Evolutionary conservation across 2,113 vertebrate genomes (phyloP).

Genomic region (Thymallus thymallus): DNA sequence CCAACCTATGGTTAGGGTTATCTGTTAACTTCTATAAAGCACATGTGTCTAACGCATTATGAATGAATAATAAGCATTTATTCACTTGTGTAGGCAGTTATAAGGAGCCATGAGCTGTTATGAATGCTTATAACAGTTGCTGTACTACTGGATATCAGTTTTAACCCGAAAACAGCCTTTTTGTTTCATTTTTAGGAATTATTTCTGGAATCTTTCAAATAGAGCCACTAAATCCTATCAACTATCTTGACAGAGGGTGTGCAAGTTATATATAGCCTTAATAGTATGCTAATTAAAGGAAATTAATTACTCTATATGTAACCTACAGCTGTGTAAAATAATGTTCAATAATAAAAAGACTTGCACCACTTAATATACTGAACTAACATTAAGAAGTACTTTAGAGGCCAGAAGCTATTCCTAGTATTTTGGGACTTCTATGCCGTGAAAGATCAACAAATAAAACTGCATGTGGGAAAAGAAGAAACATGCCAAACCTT

Average conservation of each 20-base stretch:
- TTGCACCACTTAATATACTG: conserved; percentile 52
- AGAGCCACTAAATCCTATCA: conserved; percentile 48
- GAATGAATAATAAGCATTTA: neutral
- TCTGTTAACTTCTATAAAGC: neutral
- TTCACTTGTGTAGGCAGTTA: neutral
- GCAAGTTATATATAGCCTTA: conserved; percentile 55
- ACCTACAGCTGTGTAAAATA: conserved; percentile 60
- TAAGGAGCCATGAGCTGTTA: neutral
- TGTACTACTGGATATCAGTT: neutral
- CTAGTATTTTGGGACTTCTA: conserved; percentile 28
- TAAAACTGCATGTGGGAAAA: conserved; percentile 34
- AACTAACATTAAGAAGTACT: conserved; percentile 39
- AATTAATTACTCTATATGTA: conserved; percentile 62
- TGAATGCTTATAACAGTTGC: neutral
- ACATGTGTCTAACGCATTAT: neutral
- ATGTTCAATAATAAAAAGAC: conserved; percentile 61
- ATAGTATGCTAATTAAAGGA: conserved; percentile 67
- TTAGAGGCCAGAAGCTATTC: conserved; percentile 38
- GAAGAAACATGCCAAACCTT: conserved; percentile 3
- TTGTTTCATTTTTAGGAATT: conserved; percentile 25
- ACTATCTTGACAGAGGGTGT: conserved; percentile 52
- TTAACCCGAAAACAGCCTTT: neutral
- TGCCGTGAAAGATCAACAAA: conserved; percentile 26
- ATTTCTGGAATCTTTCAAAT: conserved; percentile 41
- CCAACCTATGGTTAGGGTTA: no score